Conservation (phyloP, 2,888 invertebrate species). For the Metopia argyrocephala region DNA sequence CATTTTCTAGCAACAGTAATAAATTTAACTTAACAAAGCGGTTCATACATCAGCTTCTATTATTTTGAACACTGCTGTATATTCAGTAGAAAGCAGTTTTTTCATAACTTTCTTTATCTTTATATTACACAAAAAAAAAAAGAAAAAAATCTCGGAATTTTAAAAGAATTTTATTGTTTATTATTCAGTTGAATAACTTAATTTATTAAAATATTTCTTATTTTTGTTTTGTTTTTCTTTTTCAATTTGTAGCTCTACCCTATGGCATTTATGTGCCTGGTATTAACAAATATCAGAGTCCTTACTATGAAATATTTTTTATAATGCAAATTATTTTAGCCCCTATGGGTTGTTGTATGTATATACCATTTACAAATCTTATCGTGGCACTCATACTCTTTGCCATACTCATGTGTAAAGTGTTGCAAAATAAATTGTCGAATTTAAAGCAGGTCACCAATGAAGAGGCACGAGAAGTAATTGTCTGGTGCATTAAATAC, state of each 20-base stretch:
- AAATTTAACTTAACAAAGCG: too few species aligned
- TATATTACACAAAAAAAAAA: too few species aligned
- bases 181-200: background rate
- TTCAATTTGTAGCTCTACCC: constrained; percentile 62
- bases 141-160: too few species aligned
- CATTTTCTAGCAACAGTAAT: too few species aligned
- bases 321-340: constrained; percentile 63
- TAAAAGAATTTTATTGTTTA: too few species aligned
- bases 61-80: too few species aligned
- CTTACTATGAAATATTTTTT: constrained; percentile 67
- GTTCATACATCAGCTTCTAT: too few species aligned
- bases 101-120: too few species aligned
- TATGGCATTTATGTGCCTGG: constrained; percentile 67
- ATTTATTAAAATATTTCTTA: background rate
- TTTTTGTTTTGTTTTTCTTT: too few species aligned
- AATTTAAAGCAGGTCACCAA: constrained; percentile 59
- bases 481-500: constrained; percentile 72
- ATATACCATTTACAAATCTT: constrained; percentile 67
- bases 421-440: constrained; percentile 65
- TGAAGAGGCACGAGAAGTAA: constrained; percentile 59
- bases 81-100: too few species aligned
- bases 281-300: constrained; percentile 62
- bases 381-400: constrained; percentile 68
- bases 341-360: constrained; percentile 67
- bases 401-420: constrained; percentile 66